phyloP scores from a whole-genome alignment of 2,888 invertebrate species.

The Strigamia maritima region DNA sequence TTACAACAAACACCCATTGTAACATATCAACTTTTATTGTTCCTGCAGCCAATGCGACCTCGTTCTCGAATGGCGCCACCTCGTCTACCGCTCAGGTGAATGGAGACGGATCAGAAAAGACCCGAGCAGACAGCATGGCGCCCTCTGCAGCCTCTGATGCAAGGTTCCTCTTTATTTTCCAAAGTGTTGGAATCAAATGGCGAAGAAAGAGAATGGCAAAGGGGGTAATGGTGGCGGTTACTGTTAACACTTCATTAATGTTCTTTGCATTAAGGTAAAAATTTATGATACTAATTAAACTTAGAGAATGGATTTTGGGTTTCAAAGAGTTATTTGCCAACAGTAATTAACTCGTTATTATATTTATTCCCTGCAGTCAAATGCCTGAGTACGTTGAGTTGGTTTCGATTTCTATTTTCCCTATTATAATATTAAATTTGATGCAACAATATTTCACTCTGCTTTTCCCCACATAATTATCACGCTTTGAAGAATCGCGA shows the following conservation, averaged over 20 bases:
- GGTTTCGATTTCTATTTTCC: neutral
- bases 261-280: constrained; percentile 13
- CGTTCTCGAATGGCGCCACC: constrained; percentile 4
- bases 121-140: constrained; percentile 6
- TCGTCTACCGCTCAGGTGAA: constrained; percentile 10
- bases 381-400: neutral
- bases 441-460: neutral
- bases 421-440: neutral
- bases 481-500: too few species aligned
- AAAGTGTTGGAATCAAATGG: neutral
- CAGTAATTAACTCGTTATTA: neutral
- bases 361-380: neutral
- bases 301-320: constrained; percentile 2
- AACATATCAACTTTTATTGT: constrained; percentile 5
- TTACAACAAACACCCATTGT: constrained; percentile 4
- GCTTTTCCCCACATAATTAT: too few species aligned
- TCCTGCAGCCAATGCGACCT: constrained; percentile 15
- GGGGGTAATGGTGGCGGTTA: neutral
- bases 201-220: neutral
- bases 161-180: constrained; percentile 7
- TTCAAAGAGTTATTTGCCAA: constrained; percentile 7
- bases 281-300: constrained; percentile 5
- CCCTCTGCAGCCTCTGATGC: constrained; percentile 1
- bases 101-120: constrained; percentile 15
- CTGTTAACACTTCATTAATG: constrained; percentile 10